Evolutionary conservation across 2,888 invertebrate species (phyloP).

Genomic region (Polia nebulosa): DNA sequence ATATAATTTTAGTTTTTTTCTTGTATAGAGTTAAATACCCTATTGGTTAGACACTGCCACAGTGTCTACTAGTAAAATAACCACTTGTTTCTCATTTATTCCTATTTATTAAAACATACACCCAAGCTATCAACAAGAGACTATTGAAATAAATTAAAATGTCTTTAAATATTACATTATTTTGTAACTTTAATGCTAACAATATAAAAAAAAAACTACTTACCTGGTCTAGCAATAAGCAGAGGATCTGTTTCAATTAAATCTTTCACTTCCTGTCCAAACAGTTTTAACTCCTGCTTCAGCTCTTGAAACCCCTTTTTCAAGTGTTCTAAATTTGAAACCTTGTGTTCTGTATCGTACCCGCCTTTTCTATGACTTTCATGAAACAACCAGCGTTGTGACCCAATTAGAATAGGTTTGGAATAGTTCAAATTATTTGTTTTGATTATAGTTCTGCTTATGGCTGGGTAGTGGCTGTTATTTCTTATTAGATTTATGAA

Average conservation of each 20-base stretch:
- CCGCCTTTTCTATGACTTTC: constrained; percentile 92
- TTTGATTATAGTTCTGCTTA: constrained; percentile 70
- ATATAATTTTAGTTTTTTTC: too few relatives aligned
- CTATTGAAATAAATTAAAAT: too few relatives aligned
- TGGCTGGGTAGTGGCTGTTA: constrained; percentile 70
- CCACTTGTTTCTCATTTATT: too few relatives aligned
- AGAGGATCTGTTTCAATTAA: constrained; percentile 92
- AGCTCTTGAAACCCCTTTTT: constrained; percentile 93
- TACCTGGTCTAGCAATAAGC: constrained; percentile 90
- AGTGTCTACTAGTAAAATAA: neutral
- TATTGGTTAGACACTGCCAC: neutral
- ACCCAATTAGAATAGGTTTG: constrained; percentile 64
- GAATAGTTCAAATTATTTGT: constrained; percentile 61
- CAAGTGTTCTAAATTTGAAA: constrained; percentile 90
- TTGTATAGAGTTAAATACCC: too few relatives aligned
- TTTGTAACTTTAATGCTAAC: too few relatives aligned
- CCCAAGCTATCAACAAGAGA: too few relatives aligned
- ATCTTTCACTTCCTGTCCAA: constrained; percentile 93
- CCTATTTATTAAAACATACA: too few relatives aligned
- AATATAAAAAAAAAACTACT: too few relatives aligned
- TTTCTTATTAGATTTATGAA: constrained; percentile 64
- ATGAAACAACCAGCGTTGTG: constrained; percentile 87
- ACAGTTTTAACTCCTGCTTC: constrained; percentile 92
- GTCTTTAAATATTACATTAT: too few relatives aligned
- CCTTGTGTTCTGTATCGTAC: constrained; percentile 85